phyloP scores from a whole-genome alignment of 2,797 vertebrate genomes.

The Margarornis squamiger region DNA sequence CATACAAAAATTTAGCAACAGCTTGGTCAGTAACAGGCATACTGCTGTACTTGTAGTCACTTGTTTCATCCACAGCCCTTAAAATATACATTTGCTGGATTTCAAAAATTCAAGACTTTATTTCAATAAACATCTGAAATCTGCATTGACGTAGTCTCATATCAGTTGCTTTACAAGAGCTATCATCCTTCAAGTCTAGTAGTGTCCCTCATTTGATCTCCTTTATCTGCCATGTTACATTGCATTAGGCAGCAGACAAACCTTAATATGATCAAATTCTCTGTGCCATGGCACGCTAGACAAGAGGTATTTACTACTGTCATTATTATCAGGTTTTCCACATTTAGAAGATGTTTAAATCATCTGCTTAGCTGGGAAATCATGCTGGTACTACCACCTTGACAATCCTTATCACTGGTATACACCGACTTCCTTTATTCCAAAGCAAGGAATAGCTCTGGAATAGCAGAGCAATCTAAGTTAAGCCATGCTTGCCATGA shows the following conservation, averaged over 20 bases:
- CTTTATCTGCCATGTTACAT: conserved; percentile 52
- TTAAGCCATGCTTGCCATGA: neutral
- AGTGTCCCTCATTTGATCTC: conserved; percentile 50
- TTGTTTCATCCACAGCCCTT: neutral
- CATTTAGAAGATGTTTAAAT: neutral
- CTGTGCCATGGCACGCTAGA: neutral
- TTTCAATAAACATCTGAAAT: conserved; percentile 43
- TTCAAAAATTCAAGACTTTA: conserved; percentile 35
- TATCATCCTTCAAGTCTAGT: conserved; percentile 59
- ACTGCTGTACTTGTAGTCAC: neutral
- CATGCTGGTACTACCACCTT: neutral
- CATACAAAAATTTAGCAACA: neutral
- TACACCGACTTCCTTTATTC: neutral
- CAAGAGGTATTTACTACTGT: conserved; percentile 18
- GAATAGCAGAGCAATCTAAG: neutral
- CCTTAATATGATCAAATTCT: conserved; percentile 28
- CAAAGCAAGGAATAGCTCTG: neutral
- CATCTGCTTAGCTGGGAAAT: neutral
- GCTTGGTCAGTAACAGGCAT: neutral
- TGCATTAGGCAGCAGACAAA: conserved; percentile 68
- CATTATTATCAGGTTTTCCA: neutral
- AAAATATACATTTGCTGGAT: conserved; percentile 11
- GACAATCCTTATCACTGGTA: neutral
- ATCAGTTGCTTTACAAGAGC: conserved; percentile 47
- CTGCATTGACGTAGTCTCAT: conserved; percentile 38